These are phyloP conservation scores for Piezodorus guildinii DNA, from an alignment of 1,140 invertebrate genomes.

Conservation along the genomic window DNA sequence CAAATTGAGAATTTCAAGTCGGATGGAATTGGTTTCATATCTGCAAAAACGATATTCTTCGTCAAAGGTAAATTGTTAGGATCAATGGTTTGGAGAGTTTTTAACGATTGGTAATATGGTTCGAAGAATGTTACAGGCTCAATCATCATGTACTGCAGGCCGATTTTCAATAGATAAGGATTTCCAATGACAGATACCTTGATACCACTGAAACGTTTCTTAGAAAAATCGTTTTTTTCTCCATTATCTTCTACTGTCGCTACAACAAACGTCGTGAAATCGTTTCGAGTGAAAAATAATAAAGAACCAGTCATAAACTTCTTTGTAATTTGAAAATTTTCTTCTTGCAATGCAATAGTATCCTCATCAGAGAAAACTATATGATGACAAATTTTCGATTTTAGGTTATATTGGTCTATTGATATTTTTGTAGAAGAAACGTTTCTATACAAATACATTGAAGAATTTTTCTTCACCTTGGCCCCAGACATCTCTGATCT, in stretches of 20 bases:
- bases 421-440: slow-evolving; percentile 23
- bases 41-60: slow-evolving; percentile 46
- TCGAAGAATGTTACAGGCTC: slow-evolving; percentile 56
- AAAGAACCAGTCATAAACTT: slow-evolving; percentile 59
- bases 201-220: slow-evolving; percentile 41
- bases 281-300: slow-evolving; percentile 53
- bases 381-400: slow-evolving; percentile 23
- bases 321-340: slow-evolving; percentile 37
- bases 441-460: background rate
- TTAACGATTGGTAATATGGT: slow-evolving; percentile 50
- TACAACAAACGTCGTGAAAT: slow-evolving; percentile 53
- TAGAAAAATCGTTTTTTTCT: slow-evolving; percentile 28
- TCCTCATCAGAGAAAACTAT: slow-evolving; percentile 22
- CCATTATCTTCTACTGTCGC: slow-evolving; percentile 51
- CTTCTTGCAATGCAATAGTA: slow-evolving; percentile 13
- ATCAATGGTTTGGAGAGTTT: slow-evolving; percentile 43
- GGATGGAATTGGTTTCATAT: slow-evolving; percentile 25
- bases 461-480: background rate
- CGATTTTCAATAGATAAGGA: slow-evolving; percentile 32
- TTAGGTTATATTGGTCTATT: slow-evolving; percentile 43
- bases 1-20: slow-evolving; percentile 7
- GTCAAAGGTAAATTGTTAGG: slow-evolving; percentile 46
- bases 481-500: slow-evolving; percentile 7
- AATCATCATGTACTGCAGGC: slow-evolving; percentile 44
- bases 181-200: slow-evolving; percentile 35